phyloP scores from a whole-genome alignment of 2,113 vertebrate species.

The Falco punctatus region DNA sequence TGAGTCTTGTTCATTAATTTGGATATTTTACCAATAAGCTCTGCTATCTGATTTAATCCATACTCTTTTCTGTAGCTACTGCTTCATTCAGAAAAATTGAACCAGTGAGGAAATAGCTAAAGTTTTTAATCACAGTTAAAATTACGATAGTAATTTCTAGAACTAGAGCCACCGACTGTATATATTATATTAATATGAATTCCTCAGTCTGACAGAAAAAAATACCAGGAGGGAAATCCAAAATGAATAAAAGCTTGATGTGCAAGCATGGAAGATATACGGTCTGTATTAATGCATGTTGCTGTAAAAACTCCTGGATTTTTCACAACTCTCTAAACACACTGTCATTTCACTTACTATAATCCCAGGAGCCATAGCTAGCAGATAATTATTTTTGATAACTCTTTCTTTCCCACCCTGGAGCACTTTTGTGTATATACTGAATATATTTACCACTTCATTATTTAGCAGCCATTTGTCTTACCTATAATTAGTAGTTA shows the following conservation, averaged over 20 bases:
- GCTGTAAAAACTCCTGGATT: not conserved
- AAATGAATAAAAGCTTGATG: not conserved
- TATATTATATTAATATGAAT: not conserved
- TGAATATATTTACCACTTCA: not conserved
- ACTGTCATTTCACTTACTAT: not conserved
- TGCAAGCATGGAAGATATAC: not conserved
- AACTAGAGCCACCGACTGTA: not conserved
- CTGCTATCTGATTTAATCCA: not conserved
- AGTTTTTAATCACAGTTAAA: not conserved
- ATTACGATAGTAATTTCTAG: constrained; percentile 1
- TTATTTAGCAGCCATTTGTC: not conserved
- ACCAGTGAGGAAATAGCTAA: not conserved
- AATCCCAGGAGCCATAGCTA: not conserved
- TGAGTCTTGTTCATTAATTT: not conserved
- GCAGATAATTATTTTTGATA: constrained; percentile 35
- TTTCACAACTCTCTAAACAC: not conserved
- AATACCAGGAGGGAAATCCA: not conserved
- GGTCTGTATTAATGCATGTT: not conserved
- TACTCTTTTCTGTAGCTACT: not conserved
- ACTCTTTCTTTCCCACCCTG: not conserved
- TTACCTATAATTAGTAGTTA: constrained; percentile 7
- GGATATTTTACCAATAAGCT: not conserved
- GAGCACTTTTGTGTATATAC: not conserved
- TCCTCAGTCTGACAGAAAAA: not conserved
- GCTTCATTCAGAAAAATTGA: not conserved